Evolutionary conservation across 2,888 invertebrate genomes (phyloP).

Genomic region (Bombylius major): DNA sequence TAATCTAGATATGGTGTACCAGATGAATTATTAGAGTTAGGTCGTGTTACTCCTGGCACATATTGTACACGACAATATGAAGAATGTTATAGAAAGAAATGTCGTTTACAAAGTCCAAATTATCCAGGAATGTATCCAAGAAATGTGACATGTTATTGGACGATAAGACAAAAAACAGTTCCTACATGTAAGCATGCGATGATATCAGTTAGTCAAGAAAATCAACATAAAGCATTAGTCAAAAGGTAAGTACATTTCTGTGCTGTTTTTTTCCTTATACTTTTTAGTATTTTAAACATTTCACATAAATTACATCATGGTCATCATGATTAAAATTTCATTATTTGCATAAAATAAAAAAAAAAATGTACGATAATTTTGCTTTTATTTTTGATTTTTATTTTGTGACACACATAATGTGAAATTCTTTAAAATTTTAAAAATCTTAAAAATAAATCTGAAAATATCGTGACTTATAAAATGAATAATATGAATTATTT

Average conservation of each 20-base stretch:
- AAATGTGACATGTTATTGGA: conserved; percentile 86
- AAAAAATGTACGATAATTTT: too few relatives aligned
- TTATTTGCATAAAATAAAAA: too few relatives aligned
- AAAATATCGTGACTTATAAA: too few relatives aligned
- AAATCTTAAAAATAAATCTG: too few relatives aligned
- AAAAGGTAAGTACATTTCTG: conserved; percentile 27
- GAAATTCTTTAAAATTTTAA: too few relatives aligned
- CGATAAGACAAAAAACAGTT: conserved; percentile 69
- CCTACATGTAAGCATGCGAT: conserved; percentile 85
- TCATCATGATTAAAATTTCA: too few relatives aligned
- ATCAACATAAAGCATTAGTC: conserved; percentile 44
- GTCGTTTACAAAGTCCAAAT: conserved; percentile 79
- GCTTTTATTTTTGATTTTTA: too few relatives aligned
- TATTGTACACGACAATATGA: conserved; percentile 76
- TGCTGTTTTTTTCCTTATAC: not conserved
- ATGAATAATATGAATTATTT: too few relatives aligned
- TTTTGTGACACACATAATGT: too few relatives aligned
- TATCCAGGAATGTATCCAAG: conserved; percentile 70
- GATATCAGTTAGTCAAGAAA: conserved; percentile 71
- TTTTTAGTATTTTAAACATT: too few relatives aligned
- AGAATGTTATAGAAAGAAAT: conserved; percentile 72
- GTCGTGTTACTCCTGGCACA: conserved; percentile 70
- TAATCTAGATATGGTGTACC: conserved; percentile 53
- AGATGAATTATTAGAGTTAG: conserved; percentile 66
- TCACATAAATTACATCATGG: too few relatives aligned